These are phyloP conservation scores for Caligus rogercresseyi DNA, from an alignment of 1,140 invertebrate genomes.

Conservation along the genomic window DNA sequence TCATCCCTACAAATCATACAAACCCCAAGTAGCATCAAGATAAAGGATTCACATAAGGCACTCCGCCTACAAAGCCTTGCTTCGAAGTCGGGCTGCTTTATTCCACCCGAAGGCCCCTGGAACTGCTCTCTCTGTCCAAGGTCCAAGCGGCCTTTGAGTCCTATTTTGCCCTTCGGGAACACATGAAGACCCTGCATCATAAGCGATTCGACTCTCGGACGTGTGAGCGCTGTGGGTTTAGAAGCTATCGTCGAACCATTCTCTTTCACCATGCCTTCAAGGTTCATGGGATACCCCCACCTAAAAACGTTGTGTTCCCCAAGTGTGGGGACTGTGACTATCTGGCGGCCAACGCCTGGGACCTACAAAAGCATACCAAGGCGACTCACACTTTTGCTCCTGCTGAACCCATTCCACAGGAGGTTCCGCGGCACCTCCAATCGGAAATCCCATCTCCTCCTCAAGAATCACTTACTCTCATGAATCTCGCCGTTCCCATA, in stretches of 20 bases:
- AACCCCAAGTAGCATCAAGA: neutral
- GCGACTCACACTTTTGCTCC: neutral
- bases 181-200: neutral
- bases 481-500: neutral
- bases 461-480: neutral
- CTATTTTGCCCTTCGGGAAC: neutral
- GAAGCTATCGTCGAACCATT: neutral
- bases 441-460: too few relatives aligned
- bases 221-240: neutral
- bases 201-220: neutral
- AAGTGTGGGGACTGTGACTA: constrained; percentile 2
- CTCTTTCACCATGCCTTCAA: neutral
- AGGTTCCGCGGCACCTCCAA: neutral
- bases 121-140: neutral
- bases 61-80: neutral
- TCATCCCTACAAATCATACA: neutral
- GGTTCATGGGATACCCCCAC: constrained; percentile 3
- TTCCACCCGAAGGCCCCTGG: neutral
- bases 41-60: neutral
- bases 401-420: neutral
- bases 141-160: neutral
- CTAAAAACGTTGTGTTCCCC: neutral
- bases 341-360: neutral
- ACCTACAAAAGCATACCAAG: neutral
- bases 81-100: neutral